Base-by-base conservation (phyloP, 2,888 invertebrate species). In the Coleophora deauratella region DNA sequence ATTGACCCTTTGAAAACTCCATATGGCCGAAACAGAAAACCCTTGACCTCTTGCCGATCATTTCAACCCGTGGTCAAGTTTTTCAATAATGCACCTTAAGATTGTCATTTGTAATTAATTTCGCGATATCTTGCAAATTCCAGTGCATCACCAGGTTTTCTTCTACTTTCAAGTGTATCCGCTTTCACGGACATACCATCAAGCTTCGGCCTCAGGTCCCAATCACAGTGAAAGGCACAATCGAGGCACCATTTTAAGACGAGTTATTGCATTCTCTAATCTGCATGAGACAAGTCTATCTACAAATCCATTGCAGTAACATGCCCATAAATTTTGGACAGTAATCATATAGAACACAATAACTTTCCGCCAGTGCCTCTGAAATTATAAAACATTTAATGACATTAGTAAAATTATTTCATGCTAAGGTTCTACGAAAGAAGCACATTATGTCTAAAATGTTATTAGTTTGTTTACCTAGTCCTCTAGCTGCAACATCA, bases 401-500 rank as follows among this genome's bases (percentile, higher is more conserved):
- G 21, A 21, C 21, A 21, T 21, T 21, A 21, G 21, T 21, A 21
- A 21, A 21, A 21, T 6, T 3, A 6, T 21, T 21, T 21, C 21
- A 21, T 21, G 21, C 21, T 21, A 21, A 21, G 6, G 6, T 21
- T 21, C 21, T 21, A 21, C 21, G 6, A n/a, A 35, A 14, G 28
- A 32, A 27, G 9, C 32, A 33, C n/a, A 37, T 31, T 44, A 39
- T 31, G 40, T 33, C 21, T 35, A 41, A 45, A 46, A 43, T 35
- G 30, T 10, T 21, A 21, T 6, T 21, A 27, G 33, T 27, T 41
- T 37, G 42, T 93, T 90, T 88, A 97, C 96, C 97, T 77, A 98
- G 88, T 69, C 98, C 97, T 69, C 97, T 89, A 39, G 98, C 98
- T 54, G 98, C 98, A 67, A 98, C 98, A 87, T 99, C 98, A 49